Evolutionary conservation across 2,113 vertebrate genomes (phyloP).

Genomic region (Nesogale talazaci): DNA sequence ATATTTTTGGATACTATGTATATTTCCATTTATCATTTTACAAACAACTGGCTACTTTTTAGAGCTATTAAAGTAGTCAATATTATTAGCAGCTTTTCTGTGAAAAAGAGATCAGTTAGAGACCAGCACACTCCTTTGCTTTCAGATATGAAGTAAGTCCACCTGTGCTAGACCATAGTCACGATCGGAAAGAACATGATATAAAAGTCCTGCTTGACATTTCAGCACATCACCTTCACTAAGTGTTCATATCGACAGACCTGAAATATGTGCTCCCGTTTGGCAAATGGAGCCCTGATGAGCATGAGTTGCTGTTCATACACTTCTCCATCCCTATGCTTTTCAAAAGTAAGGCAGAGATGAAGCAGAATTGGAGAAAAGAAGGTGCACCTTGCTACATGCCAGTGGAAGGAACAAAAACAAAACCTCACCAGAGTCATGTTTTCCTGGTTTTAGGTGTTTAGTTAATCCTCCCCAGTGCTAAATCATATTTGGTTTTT

Average conservation of each 20-base stretch:
- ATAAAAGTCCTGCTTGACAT: constrained; percentile 54
- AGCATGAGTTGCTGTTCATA: neutral
- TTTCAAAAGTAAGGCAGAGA: constrained; percentile 17
- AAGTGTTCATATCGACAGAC: constrained; percentile 73
- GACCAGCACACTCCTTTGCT: neutral
- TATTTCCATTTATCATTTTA: constrained; percentile 28
- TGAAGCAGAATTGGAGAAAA: constrained; percentile 31
- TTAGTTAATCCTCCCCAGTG: neutral
- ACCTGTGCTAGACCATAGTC: neutral
- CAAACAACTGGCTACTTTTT: neutral
- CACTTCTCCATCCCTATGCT: constrained; percentile 26
- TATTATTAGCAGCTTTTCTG: neutral
- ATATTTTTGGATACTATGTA: neutral
- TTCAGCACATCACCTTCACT: constrained; percentile 74
- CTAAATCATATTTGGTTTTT: neutral
- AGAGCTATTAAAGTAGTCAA: neutral
- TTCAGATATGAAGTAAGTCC: neutral
- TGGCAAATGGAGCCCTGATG: constrained; percentile 56
- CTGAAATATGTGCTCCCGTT: constrained; percentile 39
- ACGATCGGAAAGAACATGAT: neutral
- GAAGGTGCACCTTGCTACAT: neutral
- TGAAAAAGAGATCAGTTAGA: neutral
- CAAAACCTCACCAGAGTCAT: neutral
- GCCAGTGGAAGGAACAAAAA: constrained; percentile 1
- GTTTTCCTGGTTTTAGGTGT: neutral